phyloP scores from a whole-genome alignment of 2,797 vertebrate genomes.

The Phalloptychus januarius region DNA sequence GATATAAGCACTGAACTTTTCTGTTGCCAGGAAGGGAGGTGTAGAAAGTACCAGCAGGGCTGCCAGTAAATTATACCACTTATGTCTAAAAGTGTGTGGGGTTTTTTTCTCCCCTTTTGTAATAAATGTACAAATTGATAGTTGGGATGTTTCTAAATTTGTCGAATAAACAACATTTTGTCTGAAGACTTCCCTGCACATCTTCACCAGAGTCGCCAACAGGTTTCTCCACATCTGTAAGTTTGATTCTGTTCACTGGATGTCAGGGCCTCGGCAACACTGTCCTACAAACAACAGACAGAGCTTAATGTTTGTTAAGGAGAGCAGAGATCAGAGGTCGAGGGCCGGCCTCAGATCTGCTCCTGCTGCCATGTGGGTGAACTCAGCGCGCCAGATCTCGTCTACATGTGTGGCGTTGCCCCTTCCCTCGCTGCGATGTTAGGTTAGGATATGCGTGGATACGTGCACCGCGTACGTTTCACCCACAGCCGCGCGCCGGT shows the following conservation, averaged over 20 bases:
- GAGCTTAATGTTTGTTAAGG: not conserved
- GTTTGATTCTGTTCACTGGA: not conserved
- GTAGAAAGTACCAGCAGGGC: not conserved
- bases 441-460: constrained; percentile 21
- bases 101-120: not conserved
- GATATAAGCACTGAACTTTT: not conserved
- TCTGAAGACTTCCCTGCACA: not conserved
- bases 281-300: constrained; percentile 1
- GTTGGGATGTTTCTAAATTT: not conserved
- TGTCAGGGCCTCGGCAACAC: not conserved
- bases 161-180: not conserved
- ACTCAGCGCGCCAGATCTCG: constrained; percentile 19
- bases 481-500: constrained; percentile 62
- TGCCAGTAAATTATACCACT: not conserved
- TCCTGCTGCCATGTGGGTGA: constrained; percentile 51
- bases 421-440: constrained; percentile 14
- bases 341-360: constrained; percentile 14
- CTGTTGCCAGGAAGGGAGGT: not conserved
- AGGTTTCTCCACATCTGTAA: not conserved
- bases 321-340: constrained; percentile 8
- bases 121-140: not conserved
- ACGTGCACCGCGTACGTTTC: constrained; percentile 27
- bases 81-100: not conserved
- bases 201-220: not conserved
- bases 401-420: constrained; percentile 63